Base-by-base conservation (phyloP, 2,797 vertebrate genomes). In the Nannoperca australis region DNA sequence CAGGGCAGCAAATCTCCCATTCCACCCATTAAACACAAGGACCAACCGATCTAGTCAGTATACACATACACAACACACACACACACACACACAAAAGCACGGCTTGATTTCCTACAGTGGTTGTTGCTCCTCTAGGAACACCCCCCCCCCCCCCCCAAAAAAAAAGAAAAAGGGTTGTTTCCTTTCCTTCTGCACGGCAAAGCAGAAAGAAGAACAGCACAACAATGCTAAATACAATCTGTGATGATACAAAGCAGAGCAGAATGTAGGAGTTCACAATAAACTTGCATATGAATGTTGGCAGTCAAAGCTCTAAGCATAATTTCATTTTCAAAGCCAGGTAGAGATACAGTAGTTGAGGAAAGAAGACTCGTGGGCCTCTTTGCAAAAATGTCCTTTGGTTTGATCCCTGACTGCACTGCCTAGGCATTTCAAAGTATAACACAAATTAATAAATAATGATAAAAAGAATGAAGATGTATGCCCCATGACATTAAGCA, bases 1-100 rank as follows among this genome's bases (percentile, higher is more conserved):
- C 38, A 27, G 75, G 67, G 50, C 68, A 60, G 61, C 64, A 83
- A 82, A 78, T 86, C 82, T 67, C 75, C 47, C 20, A 47, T 67
- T 89, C 76, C 64, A 65, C 53, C 50, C 72, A 61, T 81, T 83
- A 73, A 70, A 60, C 62, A 56, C 51, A 34, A 54, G 64, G 47
- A 82, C 74, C 75, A 79, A 38, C 65, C 0, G 11, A 73, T 71
- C 49, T 9, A 27, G 69, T 85, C 70, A 40, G 24, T 32, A 62
- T 24, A 20, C 3, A 5, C 24, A 47, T 13, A 60, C 45, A 49
- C 30, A 63, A 67, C 44, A 40, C 38, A 40, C 38, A 40, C 38
- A 40, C 38, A 40, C 11, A 60, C 45, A 75, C 38, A 22, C 66
- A 49, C 7, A 11, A 53, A 20, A 27, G 55, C 1, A 1, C 1